Evolutionary conservation across 23 tunicate genomes (phyloP), one percentile per base, ranked within the genome.

Genomic region (Trididemnum clinides): DNA sequence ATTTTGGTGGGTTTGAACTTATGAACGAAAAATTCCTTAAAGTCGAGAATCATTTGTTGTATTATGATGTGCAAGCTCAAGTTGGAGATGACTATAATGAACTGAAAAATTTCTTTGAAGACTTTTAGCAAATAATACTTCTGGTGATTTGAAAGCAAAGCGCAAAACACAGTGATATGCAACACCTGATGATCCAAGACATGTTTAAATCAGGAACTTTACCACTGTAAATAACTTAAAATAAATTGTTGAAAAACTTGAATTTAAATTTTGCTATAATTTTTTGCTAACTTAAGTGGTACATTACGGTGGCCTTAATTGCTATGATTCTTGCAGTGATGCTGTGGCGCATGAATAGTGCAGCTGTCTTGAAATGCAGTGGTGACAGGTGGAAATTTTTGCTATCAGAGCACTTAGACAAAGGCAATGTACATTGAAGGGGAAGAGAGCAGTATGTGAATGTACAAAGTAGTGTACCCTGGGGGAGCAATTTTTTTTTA

Each of bases 211-310:
- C 37, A 29, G 37, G 80, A 74, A 38, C 80, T 19, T 4, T 74
- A n/a, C n/a, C n/a, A n/a, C n/a, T n/a, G n/a, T n/a, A 23, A 31
- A 23, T 74, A 7, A 74, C 15, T 74, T 74, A 58, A 7, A 74
- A 38, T 74, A 74, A 74, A 74, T 74, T 74, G 29, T 29, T 74
- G 80, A 74, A 74, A 74, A 74, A 74, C 31, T 74, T 74, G 80
- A 74, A 74, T 31, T 58, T 31, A 74, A 31, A 74, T 23, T 74
- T 35, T 74, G 57, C 38, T 57, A 29, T 4, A 31, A 70, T 23
- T 74, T 74, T 74, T 74, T 38, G 80, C 80, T 57, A 23, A 74
- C 80, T 74, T 74, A 74, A 74, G 35, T 58, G 57, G 57, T 28
- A 74, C 57, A 29, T 74, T 28, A 38, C 80, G 37, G 80, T 74